phyloP scores from a whole-genome alignment of 2,888 invertebrate species.

The Drosophila conformis region DNA sequence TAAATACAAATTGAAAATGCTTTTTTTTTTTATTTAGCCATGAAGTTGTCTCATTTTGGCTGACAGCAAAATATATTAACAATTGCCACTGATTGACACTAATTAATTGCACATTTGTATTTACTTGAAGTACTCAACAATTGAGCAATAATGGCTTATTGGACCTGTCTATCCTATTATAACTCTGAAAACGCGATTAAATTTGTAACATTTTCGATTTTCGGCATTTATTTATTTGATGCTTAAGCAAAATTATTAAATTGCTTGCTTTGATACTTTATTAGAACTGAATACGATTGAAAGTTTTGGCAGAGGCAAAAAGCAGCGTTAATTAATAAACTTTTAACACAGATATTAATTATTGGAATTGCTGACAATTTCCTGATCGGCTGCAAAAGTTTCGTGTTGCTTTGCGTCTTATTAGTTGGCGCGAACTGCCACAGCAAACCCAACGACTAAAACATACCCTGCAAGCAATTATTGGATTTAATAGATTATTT shows the following conservation, averaged over 20 bases:
- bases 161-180: background rate
- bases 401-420: constrained; percentile 6
- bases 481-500: background rate
- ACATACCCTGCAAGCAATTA: background rate
- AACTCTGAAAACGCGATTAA: no score
- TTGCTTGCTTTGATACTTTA: background rate
- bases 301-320: constrained; percentile 24
- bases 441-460: background rate
- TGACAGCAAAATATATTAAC: background rate
- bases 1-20: background rate
- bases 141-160: background rate
- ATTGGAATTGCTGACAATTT: constrained; percentile 12
- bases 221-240: background rate
- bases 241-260: background rate
- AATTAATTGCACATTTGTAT: background rate
- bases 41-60: constrained; percentile 3
- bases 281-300: background rate
- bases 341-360: constrained; percentile 44
- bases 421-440: background rate
- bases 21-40: background rate
- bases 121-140: background rate
- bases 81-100: constrained; percentile 11
- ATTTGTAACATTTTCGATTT: background rate
- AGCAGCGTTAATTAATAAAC: constrained; percentile 48
- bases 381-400: constrained; percentile 27